Evolutionary conservation across 2,797 vertebrate species (phyloP).

Genomic region (Pseudomugil tenellus): DNA sequence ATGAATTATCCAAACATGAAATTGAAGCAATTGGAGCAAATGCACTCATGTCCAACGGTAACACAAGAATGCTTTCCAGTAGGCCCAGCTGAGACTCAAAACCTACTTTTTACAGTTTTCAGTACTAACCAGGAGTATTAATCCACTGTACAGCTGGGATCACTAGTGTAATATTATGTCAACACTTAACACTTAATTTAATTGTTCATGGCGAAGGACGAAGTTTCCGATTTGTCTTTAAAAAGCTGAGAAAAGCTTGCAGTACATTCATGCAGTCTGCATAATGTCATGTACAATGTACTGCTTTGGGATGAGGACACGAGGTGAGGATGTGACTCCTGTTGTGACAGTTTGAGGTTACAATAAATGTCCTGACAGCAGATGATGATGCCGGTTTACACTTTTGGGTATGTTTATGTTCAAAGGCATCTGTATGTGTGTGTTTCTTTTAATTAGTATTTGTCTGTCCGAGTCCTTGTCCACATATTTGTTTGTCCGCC

Average conservation of each 20-base stretch:
- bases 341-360: constrained; percentile 66
- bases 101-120: not conserved
- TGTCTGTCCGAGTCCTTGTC: not conserved
- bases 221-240: not conserved
- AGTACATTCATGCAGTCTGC: not conserved
- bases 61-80: not conserved
- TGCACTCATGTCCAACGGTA: not conserved
- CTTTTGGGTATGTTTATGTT: not conserved
- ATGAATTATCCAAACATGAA: not conserved
- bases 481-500: constrained; percentile 6
- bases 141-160: not conserved
- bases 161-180: not conserved
- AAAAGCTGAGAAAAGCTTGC: not conserved
- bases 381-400: constrained; percentile 66
- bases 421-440: constrained; percentile 3
- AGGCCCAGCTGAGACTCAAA: not conserved
- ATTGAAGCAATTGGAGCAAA: not conserved
- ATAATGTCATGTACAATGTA: constrained; percentile 1
- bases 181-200: not conserved
- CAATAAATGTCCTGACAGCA: constrained; percentile 26
- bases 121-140: not conserved
- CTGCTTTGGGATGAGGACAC: constrained; percentile 24
- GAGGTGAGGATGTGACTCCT: constrained; percentile 27
- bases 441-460: constrained; percentile 1
- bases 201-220: not conserved